These are phyloP conservation scores for Julus scanicus DNA, from an alignment of 2,888 invertebrate species.

Conservation along the genomic window DNA sequence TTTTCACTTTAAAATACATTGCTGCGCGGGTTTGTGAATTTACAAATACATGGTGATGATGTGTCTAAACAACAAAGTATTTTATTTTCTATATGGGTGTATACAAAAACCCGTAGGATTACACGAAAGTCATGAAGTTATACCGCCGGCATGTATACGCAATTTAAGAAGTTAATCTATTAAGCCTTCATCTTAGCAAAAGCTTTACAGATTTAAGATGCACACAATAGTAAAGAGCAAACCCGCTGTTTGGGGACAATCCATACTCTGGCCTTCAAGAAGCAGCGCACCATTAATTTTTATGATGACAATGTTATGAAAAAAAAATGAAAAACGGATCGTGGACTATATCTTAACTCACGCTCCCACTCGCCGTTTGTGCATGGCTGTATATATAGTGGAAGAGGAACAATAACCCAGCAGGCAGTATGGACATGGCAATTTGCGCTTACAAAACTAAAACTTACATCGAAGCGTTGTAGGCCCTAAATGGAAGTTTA, in stretches of 20 bases:
- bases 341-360: background rate
- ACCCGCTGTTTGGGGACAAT: background rate
- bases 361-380: background rate
- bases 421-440: slow-evolving; percentile 26
- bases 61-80: no score
- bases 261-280: slow-evolving; percentile 15
- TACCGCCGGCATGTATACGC: background rate
- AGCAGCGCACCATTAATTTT: slow-evolving; percentile 22
- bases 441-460: slow-evolving; percentile 40
- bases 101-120: no score
- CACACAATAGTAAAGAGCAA: background rate
- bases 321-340: background rate
- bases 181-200: slow-evolving; percentile 23
- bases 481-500: slow-evolving; percentile 37
- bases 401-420: slow-evolving; percentile 10
- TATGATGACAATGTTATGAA: slow-evolving; percentile 18
- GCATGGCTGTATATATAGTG: background rate
- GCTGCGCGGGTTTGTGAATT: no score
- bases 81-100: no score
- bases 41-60: no score
- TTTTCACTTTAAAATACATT: no score
- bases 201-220: slow-evolving; percentile 27
- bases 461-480: background rate
- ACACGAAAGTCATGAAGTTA: no score
- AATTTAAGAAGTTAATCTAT: background rate